phyloP scores from a whole-genome alignment of 2,113 vertebrate species.

The Megaceryle torquata region DNA sequence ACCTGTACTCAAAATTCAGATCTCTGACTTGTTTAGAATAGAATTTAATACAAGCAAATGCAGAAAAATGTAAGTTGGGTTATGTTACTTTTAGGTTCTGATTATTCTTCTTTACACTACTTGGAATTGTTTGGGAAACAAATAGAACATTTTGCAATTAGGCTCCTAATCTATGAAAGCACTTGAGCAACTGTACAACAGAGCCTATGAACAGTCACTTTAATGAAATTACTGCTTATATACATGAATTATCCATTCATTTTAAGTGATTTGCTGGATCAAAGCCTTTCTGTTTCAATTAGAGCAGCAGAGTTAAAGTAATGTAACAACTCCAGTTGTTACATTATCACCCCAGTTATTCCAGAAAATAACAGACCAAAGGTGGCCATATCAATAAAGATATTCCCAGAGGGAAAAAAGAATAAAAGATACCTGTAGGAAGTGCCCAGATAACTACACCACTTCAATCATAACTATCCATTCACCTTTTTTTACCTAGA shows the following conservation, averaged over 20 bases:
- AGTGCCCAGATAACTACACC: background rate
- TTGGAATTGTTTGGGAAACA: constrained; percentile 25
- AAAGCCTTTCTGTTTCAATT: constrained; percentile 36
- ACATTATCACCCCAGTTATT: too few relatives aligned
- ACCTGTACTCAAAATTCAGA: background rate
- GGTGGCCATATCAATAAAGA: background rate
- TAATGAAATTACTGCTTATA: constrained; percentile 40
- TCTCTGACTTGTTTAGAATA: background rate
- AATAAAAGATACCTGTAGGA: background rate
- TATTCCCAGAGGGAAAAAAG: background rate
- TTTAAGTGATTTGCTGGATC: constrained; percentile 32
- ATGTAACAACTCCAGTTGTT: background rate
- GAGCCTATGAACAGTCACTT: constrained; percentile 9
- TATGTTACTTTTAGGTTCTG: background rate
- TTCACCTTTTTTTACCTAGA: background rate
- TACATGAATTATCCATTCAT: constrained; percentile 44
- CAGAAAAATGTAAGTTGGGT: background rate
- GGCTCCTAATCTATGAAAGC: background rate
- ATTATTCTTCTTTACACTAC: background rate
- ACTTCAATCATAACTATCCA: background rate
- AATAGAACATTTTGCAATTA: background rate
- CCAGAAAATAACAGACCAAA: background rate
- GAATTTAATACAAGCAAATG: background rate
- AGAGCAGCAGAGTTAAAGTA: background rate
- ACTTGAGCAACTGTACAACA: background rate